Percentiles rank a stretch among this genome's conserved stretches.
Evolutionary conservation across 1,140 invertebrate genomes (phyloP).

Genomic region (Magallana ariakensis): DNA sequence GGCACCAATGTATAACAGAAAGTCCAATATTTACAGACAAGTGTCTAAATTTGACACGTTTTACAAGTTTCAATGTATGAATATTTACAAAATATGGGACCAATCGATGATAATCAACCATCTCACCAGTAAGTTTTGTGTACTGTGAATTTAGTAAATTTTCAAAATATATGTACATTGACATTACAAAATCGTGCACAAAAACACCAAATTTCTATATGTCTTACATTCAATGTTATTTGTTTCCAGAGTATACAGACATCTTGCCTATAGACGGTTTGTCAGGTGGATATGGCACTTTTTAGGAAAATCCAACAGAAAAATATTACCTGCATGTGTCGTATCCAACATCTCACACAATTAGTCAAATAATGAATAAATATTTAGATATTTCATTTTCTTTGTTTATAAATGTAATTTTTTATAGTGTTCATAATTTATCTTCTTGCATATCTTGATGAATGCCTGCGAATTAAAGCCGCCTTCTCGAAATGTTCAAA

Average conservation of each 20-base stretch:
- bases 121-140: background rate
- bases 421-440: too few relatives aligned
- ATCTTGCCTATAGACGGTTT: too few relatives aligned
- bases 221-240: background rate
- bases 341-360: background rate
- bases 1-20: constrained; percentile 5
- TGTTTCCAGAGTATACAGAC: background rate
- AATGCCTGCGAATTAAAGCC: too few relatives aligned
- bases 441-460: too few relatives aligned
- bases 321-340: constrained; percentile 14
- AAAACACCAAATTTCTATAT: too few relatives aligned
- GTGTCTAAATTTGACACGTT: constrained; percentile 37
- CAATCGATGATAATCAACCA: constrained; percentile 36
- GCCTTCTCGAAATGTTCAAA: too few relatives aligned
- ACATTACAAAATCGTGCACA: too few relatives aligned
- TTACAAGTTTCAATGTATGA: constrained; percentile 23
- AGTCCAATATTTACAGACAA: background rate
- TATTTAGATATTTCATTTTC: background rate
- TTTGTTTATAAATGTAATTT: background rate
- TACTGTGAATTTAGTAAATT: too few relatives aligned
- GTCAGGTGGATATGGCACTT: background rate
- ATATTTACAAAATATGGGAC: constrained; percentile 24
- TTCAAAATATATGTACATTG: too few relatives aligned
- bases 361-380: background rate
- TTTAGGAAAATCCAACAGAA: background rate